Conservation (phyloP, 2,888 invertebrate genomes). For the Salpingus planirostris region DNA sequence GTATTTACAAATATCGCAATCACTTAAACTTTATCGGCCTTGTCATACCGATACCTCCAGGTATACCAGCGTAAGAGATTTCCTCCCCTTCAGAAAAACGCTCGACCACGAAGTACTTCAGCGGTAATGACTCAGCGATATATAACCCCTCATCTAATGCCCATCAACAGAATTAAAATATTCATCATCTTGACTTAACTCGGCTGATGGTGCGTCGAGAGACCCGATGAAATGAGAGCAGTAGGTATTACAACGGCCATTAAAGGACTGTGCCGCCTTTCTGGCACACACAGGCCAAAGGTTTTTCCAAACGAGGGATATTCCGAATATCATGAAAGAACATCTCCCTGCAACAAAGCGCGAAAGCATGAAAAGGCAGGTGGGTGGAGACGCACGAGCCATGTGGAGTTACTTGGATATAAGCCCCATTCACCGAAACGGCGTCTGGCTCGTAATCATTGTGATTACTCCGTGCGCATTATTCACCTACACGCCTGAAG, state of each 20-base stretch:
- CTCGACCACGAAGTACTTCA: too few species aligned
- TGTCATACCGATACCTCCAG: conserved; percentile 10
- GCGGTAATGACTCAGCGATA: too few species aligned
- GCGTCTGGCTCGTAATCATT: conserved; percentile 21
- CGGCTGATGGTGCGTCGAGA: too few species aligned
- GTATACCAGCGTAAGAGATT: conserved; percentile 5
- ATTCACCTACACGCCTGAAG: background rate
- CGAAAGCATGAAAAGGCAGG: background rate
- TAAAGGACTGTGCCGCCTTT: too few species aligned
- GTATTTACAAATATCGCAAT: conserved; percentile 30
- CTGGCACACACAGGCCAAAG: too few species aligned
- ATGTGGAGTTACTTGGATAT: conserved; percentile 11
- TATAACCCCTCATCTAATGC: too few species aligned
- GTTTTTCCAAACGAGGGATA: too few species aligned
- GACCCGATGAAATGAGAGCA: too few species aligned
- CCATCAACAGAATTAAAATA: too few species aligned
- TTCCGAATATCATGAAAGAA: background rate
- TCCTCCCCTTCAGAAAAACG: conserved; percentile 5
- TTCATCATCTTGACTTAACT: too few species aligned
- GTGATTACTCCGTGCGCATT: conserved; percentile 18
- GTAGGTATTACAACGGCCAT: too few species aligned
- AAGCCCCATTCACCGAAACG: conserved; percentile 21
- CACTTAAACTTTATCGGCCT: conserved; percentile 26
- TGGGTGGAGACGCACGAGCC: background rate
- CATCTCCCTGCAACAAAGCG: background rate